Percentiles rank a stretch among this genome's conserved stretches.
Evolutionary conservation across 2,888 invertebrate genomes (phyloP).

Genomic region (Heliconius erato): DNA sequence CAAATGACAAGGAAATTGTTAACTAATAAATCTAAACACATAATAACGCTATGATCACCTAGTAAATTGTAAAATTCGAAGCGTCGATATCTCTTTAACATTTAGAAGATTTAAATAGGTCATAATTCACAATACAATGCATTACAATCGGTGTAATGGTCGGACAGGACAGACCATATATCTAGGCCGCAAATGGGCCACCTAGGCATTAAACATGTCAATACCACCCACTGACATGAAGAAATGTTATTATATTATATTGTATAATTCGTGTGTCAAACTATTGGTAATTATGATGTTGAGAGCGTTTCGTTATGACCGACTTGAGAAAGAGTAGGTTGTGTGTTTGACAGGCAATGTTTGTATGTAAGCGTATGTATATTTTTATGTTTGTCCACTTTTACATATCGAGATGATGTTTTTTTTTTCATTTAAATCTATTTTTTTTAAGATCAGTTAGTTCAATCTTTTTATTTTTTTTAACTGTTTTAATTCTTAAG

Average conservation of each 20-base stretch:
- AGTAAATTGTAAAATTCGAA: constrained; percentile 12
- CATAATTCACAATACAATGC: constrained; percentile 33
- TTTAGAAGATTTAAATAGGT: constrained; percentile 32
- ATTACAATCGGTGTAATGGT: constrained; percentile 40
- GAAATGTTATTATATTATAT: constrained; percentile 31
- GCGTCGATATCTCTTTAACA: constrained; percentile 25
- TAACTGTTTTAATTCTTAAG: too few relatives aligned
- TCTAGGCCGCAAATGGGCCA: constrained; percentile 47
- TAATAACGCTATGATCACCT: not conserved
- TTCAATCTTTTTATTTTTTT: too few relatives aligned
- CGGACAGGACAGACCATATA: constrained; percentile 50
- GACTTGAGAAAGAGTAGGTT: too few relatives aligned
- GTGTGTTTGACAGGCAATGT: too few relatives aligned
- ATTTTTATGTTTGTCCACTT: too few relatives aligned
- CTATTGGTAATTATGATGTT: not conserved
- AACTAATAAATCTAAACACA: not conserved
- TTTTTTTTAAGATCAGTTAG: too few relatives aligned
- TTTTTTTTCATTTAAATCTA: too few relatives aligned
- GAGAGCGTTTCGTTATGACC: not conserved
- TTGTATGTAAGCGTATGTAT: too few relatives aligned
- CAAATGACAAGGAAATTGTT: not conserved
- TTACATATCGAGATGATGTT: too few relatives aligned
- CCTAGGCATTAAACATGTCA: constrained; percentile 48
- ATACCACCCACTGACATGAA: constrained; percentile 43
- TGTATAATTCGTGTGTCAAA: not conserved